A percentile compares a stretch with the other conserved stretches of the same genome.
phyloP scores from a whole-genome alignment of 2,888 invertebrate genomes.

The Parasteatoda lunata region DNA sequence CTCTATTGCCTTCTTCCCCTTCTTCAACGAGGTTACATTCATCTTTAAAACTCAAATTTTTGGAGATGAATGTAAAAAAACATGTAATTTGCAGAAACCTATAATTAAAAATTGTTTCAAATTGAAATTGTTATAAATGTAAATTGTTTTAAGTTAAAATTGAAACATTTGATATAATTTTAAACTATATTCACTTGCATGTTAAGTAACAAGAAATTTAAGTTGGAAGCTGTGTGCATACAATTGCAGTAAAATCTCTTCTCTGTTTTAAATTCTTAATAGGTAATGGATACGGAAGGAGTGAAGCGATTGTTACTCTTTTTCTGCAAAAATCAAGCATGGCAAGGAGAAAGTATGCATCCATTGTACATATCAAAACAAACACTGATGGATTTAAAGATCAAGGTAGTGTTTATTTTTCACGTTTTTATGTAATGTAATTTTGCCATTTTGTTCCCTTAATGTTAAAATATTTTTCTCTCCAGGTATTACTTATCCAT shows the following conservation, averaged over 20 bases:
- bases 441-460: background rate
- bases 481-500: constrained; percentile 77
- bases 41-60: too few relatives aligned
- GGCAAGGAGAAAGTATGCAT: constrained; percentile 75
- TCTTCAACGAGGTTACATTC: too few relatives aligned
- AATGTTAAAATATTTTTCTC: background rate
- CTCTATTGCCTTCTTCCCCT: too few relatives aligned
- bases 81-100: too few relatives aligned
- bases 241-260: background rate
- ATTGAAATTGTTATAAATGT: too few relatives aligned
- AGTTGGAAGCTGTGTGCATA: too few relatives aligned
- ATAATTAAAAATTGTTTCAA: background rate
- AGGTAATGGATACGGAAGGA: constrained; percentile 91
- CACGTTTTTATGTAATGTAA: background rate
- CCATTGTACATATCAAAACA: constrained; percentile 77
- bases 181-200: background rate
- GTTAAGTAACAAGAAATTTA: background rate
- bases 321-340: constrained; percentile 83
- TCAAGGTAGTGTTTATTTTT: constrained; percentile 70
- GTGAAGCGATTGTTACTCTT: constrained; percentile 89
- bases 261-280: constrained; percentile 22
- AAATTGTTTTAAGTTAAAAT: background rate
- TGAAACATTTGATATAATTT: background rate
- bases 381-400: constrained; percentile 77
- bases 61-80: too few relatives aligned